Evolutionary conservation across 1,140 invertebrate genomes (phyloP).

Genomic region (Macrobrachium rosenbergii): DNA sequence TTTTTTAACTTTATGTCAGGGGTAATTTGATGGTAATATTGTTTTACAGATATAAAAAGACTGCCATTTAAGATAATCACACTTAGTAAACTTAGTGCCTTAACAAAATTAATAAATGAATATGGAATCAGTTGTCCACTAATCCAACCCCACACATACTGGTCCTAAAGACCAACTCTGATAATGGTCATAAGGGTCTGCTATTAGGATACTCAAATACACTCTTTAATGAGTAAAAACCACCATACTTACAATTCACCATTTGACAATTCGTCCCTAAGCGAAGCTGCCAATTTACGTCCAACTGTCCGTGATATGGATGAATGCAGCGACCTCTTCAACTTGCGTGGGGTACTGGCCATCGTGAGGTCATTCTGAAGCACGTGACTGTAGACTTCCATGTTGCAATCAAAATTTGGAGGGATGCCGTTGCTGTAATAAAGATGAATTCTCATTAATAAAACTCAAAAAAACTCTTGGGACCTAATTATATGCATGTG

Average conservation of each 20-base stretch:
- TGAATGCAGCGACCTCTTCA: slow-evolving; percentile 79
- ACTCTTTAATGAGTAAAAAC: slow-evolving; percentile 10
- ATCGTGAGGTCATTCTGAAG: slow-evolving; percentile 80
- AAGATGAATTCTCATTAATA: neutral
- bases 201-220: no score
- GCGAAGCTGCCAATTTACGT: slow-evolving; percentile 75
- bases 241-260: slow-evolving; percentile 65
- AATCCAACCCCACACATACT: no score
- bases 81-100: no score
- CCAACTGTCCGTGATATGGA: slow-evolving; percentile 81
- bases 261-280: slow-evolving; percentile 71
- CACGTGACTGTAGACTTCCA: slow-evolving; percentile 80
- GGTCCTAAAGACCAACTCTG: no score
- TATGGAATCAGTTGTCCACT: no score
- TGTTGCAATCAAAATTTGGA: slow-evolving; percentile 77
- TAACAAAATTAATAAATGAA: no score
- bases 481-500: no score
- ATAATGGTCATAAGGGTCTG: neutral
- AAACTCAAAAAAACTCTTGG: no score
- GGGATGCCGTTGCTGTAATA: slow-evolving; percentile 76
- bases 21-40: no score
- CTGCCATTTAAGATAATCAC: no score
- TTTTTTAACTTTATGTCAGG: no score
- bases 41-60: no score
- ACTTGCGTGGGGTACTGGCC: slow-evolving; percentile 78